Evolutionary conservation across 2,888 invertebrate genomes (phyloP), one percentile per base, ranked within the genome.

Genomic region (Gasteruption jaculator): DNA sequence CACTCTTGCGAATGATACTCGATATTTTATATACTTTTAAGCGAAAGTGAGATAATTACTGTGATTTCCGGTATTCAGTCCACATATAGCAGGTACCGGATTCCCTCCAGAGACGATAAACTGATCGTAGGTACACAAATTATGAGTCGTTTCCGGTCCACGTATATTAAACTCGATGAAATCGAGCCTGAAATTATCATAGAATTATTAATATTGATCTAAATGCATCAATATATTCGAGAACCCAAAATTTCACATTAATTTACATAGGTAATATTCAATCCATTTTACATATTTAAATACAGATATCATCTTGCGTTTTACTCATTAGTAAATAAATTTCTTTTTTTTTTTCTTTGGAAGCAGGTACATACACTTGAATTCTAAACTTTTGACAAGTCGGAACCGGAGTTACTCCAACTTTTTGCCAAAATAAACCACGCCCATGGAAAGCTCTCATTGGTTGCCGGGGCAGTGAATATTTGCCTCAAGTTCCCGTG

Each of bases 71-170:
- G 80, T 80, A 57, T 88, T 89, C 34, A 74, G 74, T 6, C 91
- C 91, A 58, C 91, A 91, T 37, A 91, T 86, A 0, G 83, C 79
- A 2, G 91, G 86, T 0, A 85, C 79, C 0, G 86, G 83, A 61
- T 81, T 86, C 0, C 86, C 86, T 1, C 90, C 90, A 0, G 89
- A 88, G 4, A 90, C 84, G 24, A 91, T 83, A 56, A 91, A 85
- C 60, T 90, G 91, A 63, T 91, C 91, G 50, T 83, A 85, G 59
- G 83, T 85, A 63, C 91, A 91, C 2, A 87, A 78, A 60, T 91
- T 80, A 71, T 90, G 86, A 29, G 78, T 73, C 1, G 77, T 72
- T 58, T 90, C 89, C 0, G 91, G 91, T 0, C 85, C 86, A 21
- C 83, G 78, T 38, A 89, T 77, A 3, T 78, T 76, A 61, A 91